These are phyloP conservation scores for Colistium nudipinnis DNA, from an alignment of 2,113 vertebrate species.

Conservation along the genomic window DNA sequence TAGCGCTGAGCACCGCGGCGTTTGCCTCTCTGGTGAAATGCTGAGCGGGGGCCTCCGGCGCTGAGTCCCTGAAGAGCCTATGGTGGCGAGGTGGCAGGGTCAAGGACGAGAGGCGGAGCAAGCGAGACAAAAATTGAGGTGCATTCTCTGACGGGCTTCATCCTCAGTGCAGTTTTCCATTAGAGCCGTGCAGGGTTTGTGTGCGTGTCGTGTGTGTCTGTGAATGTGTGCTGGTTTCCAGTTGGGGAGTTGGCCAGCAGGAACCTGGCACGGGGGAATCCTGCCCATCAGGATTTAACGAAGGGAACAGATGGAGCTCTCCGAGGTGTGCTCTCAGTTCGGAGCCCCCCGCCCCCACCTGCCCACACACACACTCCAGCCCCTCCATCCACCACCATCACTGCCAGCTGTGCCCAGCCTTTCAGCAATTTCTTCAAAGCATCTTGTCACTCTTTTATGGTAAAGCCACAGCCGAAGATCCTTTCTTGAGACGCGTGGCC, in stretches of 20 bases:
- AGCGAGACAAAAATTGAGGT: conserved; percentile 40
- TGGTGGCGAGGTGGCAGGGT: conserved; percentile 24
- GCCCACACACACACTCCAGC: conserved; percentile 7
- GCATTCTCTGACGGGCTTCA: conserved; percentile 21
- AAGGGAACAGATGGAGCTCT: conserved; percentile 77
- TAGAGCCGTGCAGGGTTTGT: conserved; percentile 20
- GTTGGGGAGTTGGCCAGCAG: conserved; percentile 46
- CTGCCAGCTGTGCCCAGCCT: conserved; percentile 62
- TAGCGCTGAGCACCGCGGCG: conserved; percentile 11
- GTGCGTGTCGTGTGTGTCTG: not conserved
- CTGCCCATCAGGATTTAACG: conserved; percentile 67
- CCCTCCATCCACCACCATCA: conserved; percentile 20
- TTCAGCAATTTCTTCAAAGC: conserved; percentile 74
- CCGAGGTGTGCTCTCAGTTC: conserved; percentile 59
- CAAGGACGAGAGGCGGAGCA: conserved; percentile 43
- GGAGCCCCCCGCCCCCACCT: conserved; percentile 14
- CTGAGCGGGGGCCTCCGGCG: not conserved
- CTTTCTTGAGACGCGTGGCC: conserved; percentile 41
- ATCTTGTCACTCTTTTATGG: conserved; percentile 52
- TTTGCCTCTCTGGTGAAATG: conserved; percentile 32
- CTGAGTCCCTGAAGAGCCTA: not conserved
- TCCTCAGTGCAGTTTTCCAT: conserved; percentile 49
- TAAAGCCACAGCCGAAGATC: conserved; percentile 35
- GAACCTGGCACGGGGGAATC: conserved; percentile 65
- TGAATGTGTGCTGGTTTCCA: conserved; percentile 25